These are phyloP conservation scores for Zoanthus solanderi DNA, from an alignment of 92 coral and sea anemone genomes.

Conservation along the genomic window DNA sequence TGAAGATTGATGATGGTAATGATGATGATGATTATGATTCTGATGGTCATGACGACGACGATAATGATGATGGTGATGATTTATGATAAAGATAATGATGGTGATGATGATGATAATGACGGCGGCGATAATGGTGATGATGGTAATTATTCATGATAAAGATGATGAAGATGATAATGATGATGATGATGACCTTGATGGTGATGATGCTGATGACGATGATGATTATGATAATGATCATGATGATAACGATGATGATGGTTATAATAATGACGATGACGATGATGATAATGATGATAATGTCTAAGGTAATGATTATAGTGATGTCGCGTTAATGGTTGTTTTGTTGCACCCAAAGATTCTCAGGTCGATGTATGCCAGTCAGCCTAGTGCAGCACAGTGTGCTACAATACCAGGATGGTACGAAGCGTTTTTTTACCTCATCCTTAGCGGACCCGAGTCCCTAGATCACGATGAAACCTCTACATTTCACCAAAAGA, in stretches of 20 bases:
- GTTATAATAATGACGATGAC: not conserved
- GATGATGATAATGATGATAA: not conserved
- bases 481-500: not conserved
- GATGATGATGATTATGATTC: not conserved
- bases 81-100: too few relatives aligned
- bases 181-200: too few relatives aligned
- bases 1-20: too few relatives aligned
- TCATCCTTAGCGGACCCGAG: conserved; percentile 52
- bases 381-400: conserved; percentile 61
- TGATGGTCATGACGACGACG: not conserved
- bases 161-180: too few relatives aligned
- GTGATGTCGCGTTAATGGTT: not conserved
- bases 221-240: too few relatives aligned
- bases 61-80: not conserved
- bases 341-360: conserved; percentile 53
- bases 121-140: too few relatives aligned
- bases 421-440: conserved; percentile 72
- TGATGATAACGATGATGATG: too few relatives aligned
- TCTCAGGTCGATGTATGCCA: conserved; percentile 78
- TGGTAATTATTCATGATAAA: too few relatives aligned
- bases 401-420: conserved; percentile 80
- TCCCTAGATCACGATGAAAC: not conserved
- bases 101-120: too few relatives aligned
- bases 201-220: too few relatives aligned
- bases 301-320: not conserved